Evolutionary conservation across 1,140 invertebrate species (phyloP).

Genomic region (Augochlora pura): DNA sequence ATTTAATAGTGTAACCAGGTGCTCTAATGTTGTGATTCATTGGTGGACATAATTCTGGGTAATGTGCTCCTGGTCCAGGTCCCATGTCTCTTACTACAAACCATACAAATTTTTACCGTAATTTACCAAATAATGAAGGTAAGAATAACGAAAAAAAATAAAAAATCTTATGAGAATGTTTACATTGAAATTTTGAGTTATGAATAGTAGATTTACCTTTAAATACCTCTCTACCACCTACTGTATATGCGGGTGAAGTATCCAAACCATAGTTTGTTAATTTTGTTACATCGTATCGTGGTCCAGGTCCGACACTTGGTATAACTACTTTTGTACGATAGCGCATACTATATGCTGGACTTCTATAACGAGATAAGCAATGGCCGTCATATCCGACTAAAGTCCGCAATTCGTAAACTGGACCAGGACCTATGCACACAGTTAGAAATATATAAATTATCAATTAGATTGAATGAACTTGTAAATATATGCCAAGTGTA

Average conservation of each 20-base stretch:
- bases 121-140: too few species aligned
- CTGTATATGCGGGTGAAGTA: conserved; percentile 69
- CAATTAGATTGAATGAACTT: not conserved
- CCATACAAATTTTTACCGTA: too few species aligned
- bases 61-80: conserved; percentile 76
- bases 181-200: not conserved
- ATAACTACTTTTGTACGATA: conserved; percentile 25
- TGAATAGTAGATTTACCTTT: conserved; percentile 19
- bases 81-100: conserved; percentile 44
- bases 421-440: conserved; percentile 73
- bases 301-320: conserved; percentile 70
- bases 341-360: conserved; percentile 75
- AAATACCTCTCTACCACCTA: conserved; percentile 50
- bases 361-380: conserved; percentile 71
- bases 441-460: not conserved
- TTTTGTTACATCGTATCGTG: conserved; percentile 66
- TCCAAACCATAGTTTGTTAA: conserved; percentile 70
- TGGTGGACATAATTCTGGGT: conserved; percentile 68
- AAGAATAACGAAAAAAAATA: too few species aligned
- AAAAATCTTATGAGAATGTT: too few species aligned
- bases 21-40: conserved; percentile 69
- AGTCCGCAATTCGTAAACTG: conserved; percentile 72
- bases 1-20: conserved; percentile 68
- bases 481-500: not conserved
- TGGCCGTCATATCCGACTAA: conserved; percentile 74